Conservation (phyloP, 2,113 vertebrate genomes). For the Leucoraja erinaceus region DNA sequence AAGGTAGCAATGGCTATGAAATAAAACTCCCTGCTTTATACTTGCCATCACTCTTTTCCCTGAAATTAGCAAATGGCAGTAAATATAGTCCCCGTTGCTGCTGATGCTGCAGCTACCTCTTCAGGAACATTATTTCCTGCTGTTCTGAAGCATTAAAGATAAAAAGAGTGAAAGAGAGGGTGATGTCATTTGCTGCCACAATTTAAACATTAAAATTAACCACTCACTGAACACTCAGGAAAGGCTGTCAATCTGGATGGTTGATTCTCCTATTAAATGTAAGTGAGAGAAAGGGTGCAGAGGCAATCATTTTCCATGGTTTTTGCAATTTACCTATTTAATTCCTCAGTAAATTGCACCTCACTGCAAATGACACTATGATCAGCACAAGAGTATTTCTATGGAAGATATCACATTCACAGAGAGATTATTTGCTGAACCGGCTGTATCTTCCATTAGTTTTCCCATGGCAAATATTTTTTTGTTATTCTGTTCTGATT, state of each 20-base stretch:
- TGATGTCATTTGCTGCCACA: neutral
- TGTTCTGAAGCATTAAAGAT: neutral
- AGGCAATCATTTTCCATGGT: neutral
- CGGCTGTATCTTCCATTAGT: neutral
- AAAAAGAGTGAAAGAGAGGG: neutral
- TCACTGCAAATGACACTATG: neutral
- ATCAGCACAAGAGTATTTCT: neutral
- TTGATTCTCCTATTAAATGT: neutral
- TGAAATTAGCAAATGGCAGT: neutral
- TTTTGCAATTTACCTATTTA: neutral
- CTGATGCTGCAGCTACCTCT: neutral
- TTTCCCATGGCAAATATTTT: neutral
- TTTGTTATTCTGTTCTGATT: neutral
- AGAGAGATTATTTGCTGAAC: neutral
- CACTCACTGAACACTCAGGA: neutral
- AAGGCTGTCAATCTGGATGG: neutral
- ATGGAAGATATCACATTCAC: neutral
- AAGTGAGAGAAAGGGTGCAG: neutral
- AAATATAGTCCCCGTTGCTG: neutral
- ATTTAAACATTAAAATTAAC: neutral
- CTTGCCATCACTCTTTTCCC: neutral
- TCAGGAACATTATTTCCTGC: no score
- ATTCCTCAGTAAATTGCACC: neutral
- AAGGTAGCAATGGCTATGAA: neutral
- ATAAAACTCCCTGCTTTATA: neutral